Percentiles rank a stretch among this genome's conserved stretches.
These are phyloP conservation scores for Pagrus major DNA, from an alignment of 2,113 vertebrate genomes.

Conservation along the genomic window DNA sequence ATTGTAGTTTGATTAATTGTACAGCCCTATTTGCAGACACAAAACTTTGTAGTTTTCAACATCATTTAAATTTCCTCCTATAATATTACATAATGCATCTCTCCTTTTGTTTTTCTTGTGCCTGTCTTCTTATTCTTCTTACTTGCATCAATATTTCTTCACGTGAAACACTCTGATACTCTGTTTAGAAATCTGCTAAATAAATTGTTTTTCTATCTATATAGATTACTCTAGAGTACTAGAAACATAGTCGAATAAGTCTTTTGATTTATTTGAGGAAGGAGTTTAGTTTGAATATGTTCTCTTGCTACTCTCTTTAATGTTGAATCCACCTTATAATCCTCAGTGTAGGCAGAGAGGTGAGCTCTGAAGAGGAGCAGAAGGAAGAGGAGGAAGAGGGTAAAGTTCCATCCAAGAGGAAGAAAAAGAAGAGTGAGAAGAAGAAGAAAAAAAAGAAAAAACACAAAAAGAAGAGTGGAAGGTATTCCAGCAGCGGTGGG, in stretches of 20 bases:
- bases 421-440: conserved; percentile 86
- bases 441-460: conserved; percentile 88
- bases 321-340: background rate
- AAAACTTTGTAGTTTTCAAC: background rate
- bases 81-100: background rate
- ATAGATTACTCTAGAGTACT: background rate
- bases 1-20: too few relatives aligned
- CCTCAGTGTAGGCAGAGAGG: conserved; percentile 61
- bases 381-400: conserved; percentile 55
- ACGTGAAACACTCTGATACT: background rate
- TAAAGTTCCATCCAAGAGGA: conserved; percentile 78
- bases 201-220: background rate
- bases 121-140: background rate
- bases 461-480: conserved; percentile 79
- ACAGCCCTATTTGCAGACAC: background rate
- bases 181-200: background rate
- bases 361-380: conserved; percentile 67
- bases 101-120: background rate
- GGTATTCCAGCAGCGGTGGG: conserved; percentile 71
- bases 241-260: background rate
- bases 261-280: background rate
- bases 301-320: background rate
- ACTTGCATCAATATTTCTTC: background rate
- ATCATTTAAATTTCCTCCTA: background rate
- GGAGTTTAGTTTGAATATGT: background rate